phyloP scores from a whole-genome alignment of 2,888 invertebrate species.

The Apotomis capreana region DNA sequence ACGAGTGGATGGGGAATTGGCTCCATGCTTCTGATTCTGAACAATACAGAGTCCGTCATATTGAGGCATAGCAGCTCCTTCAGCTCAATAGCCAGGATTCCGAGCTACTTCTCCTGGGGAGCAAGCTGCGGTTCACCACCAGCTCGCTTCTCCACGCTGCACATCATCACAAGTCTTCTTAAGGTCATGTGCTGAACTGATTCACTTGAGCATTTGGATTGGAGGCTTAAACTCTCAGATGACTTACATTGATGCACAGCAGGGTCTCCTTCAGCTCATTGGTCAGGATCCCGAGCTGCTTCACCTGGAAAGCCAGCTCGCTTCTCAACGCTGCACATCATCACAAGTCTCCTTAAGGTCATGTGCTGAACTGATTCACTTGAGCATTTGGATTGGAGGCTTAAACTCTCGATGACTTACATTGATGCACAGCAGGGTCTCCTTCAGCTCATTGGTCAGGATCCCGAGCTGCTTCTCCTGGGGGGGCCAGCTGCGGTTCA shows the following conservation, averaged over 20 bases:
- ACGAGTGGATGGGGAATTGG: too few species aligned
- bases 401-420: slow-evolving; percentile 67
- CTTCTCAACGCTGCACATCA: slow-evolving; percentile 83
- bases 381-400: too few species aligned
- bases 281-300: slow-evolving; percentile 84
- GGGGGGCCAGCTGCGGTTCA: slow-evolving; percentile 85
- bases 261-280: slow-evolving; percentile 85
- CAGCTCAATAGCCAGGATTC: slow-evolving; percentile 84
- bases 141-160: slow-evolving; percentile 85
- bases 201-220: too few species aligned
- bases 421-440: slow-evolving; percentile 84
- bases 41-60: slow-evolving; percentile 57
- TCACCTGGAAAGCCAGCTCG: slow-evolving; percentile 85
- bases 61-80: slow-evolving; percentile 84
- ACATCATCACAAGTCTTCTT: slow-evolving; percentile 59
- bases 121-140: too few species aligned
- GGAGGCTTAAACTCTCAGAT: not conserved
- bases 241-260: slow-evolving; percentile 82
- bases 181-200: too few species aligned
- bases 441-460: slow-evolving; percentile 85
- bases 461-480: slow-evolving; percentile 85
- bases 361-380: too few species aligned
- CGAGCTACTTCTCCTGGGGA: slow-evolving; percentile 85
- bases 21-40: too few species aligned
- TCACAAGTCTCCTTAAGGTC: slow-evolving; percentile 49